Evolutionary conservation across 2,888 invertebrate genomes (phyloP), one percentile per base, ranked within the genome.

Genomic region (Drosophila siamana): DNA sequence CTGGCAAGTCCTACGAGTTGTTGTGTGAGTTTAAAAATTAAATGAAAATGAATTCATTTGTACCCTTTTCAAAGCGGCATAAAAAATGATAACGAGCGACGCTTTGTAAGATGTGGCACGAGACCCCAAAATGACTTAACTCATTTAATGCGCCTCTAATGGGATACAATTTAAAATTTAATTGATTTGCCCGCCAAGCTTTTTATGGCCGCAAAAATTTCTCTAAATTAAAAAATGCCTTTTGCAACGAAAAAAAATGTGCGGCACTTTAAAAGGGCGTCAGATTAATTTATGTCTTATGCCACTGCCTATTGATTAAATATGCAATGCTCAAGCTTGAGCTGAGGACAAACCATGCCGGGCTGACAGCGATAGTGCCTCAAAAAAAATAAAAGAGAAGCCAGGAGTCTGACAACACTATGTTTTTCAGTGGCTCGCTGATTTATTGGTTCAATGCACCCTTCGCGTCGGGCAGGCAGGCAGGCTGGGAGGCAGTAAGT

Each of bases 161-260:
- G 86, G 86, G 88, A 79, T 79, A 86, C 83, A 87, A 86, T 86
- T 86, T 86, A 87, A 88, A 86, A 86, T 86, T 86, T 86, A 86
- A 86, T 86, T 86, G 86, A 86, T 86, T 85, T 87, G 83, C 71
- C 75, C 69, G 66, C 69, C 86, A 38, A 33, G 38, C 36, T 62
- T 85, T 82, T 82, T 85, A 82, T 73, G 73, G 61, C 83, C 78
- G 56, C 80, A 80, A 74, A 69, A 84, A 86, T 80, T 78, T 65
- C 43, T 61, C 64, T 43, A 84, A 86, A 83, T 84, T 86, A 83
- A 86, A 83, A 69, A 84, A 84, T 74, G 76, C 76, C 74, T 67
- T 67, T 74, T 60, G 16, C 2, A 0, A 19, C 19, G 19, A 19
- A 8, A 13, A 60, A 73, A 81, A 81, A 81, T 82, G 74, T 30